phyloP scores from a whole-genome alignment of 23 tunicate species.

The Trididemnum miniatum region DNA sequence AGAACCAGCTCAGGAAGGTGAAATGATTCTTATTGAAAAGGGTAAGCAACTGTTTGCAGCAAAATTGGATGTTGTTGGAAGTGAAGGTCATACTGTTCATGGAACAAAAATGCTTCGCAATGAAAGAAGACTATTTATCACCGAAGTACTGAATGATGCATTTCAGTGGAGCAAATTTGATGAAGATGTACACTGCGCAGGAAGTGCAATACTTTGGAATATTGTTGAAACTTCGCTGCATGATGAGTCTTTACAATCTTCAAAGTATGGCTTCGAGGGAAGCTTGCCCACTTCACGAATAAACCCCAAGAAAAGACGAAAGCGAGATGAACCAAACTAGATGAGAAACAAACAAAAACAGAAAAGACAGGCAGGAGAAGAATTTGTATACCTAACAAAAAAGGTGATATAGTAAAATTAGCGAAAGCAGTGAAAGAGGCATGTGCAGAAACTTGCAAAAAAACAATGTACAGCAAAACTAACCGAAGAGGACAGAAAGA shows the following conservation, averaged over 20 bases:
- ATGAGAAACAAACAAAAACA: neutral
- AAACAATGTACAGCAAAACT: neutral
- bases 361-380: constrained; percentile 6
- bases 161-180: neutral
- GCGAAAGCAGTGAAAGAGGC: neutral
- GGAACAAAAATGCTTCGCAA: neutral
- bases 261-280: neutral
- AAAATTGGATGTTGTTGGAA: neutral
- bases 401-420: neutral
- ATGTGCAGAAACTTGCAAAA: neutral
- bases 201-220: neutral
- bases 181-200: neutral
- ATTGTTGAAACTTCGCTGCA: neutral
- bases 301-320: constrained; percentile 1
- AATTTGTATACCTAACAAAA: constrained; percentile 8
- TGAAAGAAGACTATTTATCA: neutral
- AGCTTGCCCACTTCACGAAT: neutral
- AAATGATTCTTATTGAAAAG: neutral
- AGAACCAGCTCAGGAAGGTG: neutral
- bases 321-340: constrained; percentile 1
- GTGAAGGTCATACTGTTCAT: neutral
- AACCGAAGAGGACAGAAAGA: neutral
- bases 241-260: neutral
- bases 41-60: constrained; percentile 1
- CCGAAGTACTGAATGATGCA: neutral